These are phyloP conservation scores for Aphaenogaster rudis DNA, from an alignment of 1,140 invertebrate species.

Conservation along the genomic window DNA sequence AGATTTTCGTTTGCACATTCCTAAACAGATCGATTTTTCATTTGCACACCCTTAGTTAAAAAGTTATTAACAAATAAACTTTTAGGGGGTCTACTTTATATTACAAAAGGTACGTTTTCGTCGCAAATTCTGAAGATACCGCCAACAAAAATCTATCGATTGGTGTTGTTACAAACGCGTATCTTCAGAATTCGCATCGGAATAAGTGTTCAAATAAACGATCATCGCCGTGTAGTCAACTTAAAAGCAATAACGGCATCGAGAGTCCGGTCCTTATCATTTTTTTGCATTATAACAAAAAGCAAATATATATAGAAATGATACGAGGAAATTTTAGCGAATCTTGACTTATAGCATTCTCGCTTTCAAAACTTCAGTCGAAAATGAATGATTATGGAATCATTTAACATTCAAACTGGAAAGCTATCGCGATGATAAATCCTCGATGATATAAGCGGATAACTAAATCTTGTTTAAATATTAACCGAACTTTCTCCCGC, in stretches of 20 bases:
- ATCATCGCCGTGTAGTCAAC: not conserved
- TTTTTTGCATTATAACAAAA: not conserved
- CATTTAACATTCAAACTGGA: not conserved
- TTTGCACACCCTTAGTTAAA: no score
- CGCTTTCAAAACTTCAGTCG: not conserved
- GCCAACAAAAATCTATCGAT: no score
- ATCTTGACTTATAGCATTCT: slow-evolving; percentile 18
- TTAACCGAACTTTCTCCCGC: slow-evolving; percentile 4
- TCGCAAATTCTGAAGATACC: no score
- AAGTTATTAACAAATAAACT: no score
- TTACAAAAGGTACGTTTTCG: no score
- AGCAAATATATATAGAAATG: not conserved
- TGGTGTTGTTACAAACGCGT: no score
- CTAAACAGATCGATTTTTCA: no score
- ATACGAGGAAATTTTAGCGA: not conserved
- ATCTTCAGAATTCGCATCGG: no score
- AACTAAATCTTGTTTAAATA: slow-evolving; percentile 8
- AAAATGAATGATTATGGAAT: not conserved
- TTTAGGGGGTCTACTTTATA: no score
- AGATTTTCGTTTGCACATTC: no score
- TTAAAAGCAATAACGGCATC: not conserved
- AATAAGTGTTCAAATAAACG: not conserved
- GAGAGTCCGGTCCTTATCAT: not conserved
- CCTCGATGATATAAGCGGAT: not conserved
- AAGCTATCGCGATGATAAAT: slow-evolving; percentile 21